phyloP scores from a whole-genome alignment of 2,797 vertebrate species.

The Propithecus deckenii region DNA sequence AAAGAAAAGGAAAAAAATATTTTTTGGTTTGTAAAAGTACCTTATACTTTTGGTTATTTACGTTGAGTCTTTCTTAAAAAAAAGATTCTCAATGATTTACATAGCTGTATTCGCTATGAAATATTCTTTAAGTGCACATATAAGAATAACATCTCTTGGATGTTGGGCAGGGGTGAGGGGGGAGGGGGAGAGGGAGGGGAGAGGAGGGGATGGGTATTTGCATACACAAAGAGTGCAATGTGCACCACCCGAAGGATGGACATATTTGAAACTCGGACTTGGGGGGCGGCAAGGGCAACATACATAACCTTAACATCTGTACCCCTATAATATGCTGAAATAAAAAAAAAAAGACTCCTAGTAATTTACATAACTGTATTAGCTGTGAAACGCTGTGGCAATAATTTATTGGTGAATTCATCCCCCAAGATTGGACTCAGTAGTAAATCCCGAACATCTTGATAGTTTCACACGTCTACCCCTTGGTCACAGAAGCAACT shows the following conservation, averaged over 20 bases:
- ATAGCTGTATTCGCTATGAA: not conserved
- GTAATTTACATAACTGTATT: not conserved
- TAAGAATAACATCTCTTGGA: too few species aligned
- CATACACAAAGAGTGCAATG: too few species aligned
- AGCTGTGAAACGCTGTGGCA: not conserved
- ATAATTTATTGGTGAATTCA: not conserved
- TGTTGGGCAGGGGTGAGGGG: too few species aligned
- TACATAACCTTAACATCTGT: too few species aligned
- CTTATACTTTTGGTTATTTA: not conserved
- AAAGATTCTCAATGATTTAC: not conserved
- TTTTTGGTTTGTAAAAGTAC: not conserved
- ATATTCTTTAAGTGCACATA: not conserved
- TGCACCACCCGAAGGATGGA: too few species aligned
- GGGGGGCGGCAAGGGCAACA: too few species aligned
- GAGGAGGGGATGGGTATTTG: too few species aligned
- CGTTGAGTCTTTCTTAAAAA: not conserved
- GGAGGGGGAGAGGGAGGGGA: too few species aligned
- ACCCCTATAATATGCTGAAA: too few species aligned
- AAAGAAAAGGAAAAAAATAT: not conserved
- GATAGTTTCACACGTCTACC: not conserved
- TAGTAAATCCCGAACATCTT: not conserved
- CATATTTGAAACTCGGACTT: too few species aligned
- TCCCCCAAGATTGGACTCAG: not conserved
- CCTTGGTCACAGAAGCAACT: not conserved
- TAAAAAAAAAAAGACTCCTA: not conserved